Evolutionary conservation across 2,797 vertebrate species (phyloP).

Genomic region (Ispidina lecontei): DNA sequence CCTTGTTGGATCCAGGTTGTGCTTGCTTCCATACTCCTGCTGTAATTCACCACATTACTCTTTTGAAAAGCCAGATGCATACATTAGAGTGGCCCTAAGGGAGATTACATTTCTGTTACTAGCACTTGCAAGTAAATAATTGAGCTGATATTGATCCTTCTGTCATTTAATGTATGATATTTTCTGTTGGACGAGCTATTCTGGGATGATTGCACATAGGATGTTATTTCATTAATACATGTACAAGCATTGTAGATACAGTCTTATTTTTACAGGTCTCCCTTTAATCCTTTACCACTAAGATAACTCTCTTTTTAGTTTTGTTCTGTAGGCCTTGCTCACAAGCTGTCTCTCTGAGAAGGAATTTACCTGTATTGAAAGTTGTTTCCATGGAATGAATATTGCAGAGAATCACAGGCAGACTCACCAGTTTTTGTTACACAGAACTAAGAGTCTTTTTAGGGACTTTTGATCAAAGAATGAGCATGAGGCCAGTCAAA

Average conservation of each 20-base stretch:
- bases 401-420: no score
- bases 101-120: constrained; percentile 17
- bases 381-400: no score
- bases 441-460: no score
- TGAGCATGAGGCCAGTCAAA: no score
- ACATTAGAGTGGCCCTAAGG: background rate
- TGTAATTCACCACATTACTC: background rate
- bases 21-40: background rate
- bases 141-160: constrained; percentile 31
- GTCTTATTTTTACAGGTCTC: background rate
- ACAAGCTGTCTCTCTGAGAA: background rate
- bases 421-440: no score
- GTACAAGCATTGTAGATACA: background rate
- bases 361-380: no score
- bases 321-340: background rate
- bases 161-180: background rate
- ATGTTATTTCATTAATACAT: background rate
- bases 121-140: constrained; percentile 39
- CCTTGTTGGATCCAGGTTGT: background rate
- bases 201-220: background rate
- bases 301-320: constrained; percentile 28
- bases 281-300: background rate
- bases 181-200: background rate
- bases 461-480: no score
- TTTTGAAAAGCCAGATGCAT: constrained; percentile 28